phyloP scores from a whole-genome alignment of 1,140 invertebrate species.

The Helicoverpa zea region DNA sequence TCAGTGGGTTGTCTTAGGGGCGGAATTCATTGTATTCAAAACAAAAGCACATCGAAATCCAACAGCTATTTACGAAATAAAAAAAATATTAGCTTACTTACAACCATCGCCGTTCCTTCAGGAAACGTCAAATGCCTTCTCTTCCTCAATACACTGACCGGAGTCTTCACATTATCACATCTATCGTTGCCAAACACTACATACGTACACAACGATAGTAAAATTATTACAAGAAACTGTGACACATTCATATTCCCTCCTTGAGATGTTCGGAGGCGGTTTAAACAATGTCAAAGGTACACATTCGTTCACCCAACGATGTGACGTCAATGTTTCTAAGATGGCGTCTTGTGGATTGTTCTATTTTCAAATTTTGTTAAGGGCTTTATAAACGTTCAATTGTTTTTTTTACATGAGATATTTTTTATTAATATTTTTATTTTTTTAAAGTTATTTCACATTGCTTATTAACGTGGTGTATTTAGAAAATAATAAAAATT shows the following conservation, averaged over 20 bases:
- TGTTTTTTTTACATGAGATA: no score
- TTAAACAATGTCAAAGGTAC: conserved; percentile 10
- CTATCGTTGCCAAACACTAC: conserved; percentile 30
- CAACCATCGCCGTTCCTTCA: conserved; percentile 87
- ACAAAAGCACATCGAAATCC: no score
- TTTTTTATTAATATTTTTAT: neutral
- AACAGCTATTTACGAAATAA: neutral
- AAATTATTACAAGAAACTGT: conserved; percentile 45
- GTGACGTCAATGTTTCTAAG: neutral
- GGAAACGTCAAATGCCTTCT: conserved; percentile 87
- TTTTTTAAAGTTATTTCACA: no score
- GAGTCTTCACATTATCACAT: conserved; percentile 72
- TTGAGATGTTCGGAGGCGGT: neutral
- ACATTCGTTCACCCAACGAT: neutral
- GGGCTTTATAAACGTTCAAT: no score
- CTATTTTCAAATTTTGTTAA: neutral
- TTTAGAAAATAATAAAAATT: no score
- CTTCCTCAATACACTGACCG: conserved; percentile 72
- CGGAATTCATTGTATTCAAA: no score
- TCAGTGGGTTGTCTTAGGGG: no score
- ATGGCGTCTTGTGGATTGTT: conserved; percentile 6
- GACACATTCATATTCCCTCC: conserved; percentile 39
- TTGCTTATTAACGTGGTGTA: no score
- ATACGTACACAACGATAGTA: conserved; percentile 45
- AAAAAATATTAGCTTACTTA: conserved; percentile 72